Evolutionary conservation across 1,140 invertebrate genomes (phyloP).

Genomic region (Hestina assimilis): DNA sequence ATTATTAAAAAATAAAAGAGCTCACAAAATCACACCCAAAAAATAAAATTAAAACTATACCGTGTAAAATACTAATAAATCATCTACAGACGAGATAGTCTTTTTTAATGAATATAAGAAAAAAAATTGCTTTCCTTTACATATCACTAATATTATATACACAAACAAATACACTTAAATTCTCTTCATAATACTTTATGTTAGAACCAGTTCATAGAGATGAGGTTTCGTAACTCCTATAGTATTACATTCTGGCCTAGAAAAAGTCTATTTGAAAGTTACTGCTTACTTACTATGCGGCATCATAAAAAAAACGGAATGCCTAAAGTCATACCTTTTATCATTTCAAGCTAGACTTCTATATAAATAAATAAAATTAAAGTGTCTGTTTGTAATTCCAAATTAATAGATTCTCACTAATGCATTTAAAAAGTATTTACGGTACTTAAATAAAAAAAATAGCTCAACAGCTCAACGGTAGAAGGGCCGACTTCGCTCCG

Average conservation of each 20-base stretch:
- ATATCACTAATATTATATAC: background rate
- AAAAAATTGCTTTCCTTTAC: no score
- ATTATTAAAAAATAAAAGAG: no score
- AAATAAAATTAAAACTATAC: no score
- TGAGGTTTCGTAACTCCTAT: background rate
- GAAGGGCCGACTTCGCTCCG: no score
- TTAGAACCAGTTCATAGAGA: background rate
- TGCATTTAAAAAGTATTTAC: background rate
- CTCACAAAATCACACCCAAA: no score
- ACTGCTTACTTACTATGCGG: background rate
- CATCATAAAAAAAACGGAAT: background rate
- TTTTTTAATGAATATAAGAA: no score
- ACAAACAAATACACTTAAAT: background rate
- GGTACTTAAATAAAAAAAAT: no score
- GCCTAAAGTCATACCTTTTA: background rate
- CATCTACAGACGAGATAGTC: no score
- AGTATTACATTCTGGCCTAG: background rate
- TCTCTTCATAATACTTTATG: background rate
- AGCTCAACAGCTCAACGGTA: no score
- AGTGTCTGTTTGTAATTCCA: background rate
- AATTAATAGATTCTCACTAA: background rate
- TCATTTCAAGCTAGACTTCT: background rate
- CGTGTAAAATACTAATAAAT: no score
- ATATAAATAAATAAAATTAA: background rate
- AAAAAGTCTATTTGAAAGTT: background rate